A percentile compares a stretch with the other conserved stretches of the same genome.
These are phyloP conservation scores for Ptychadena robeensis DNA, from an alignment of 2,797 vertebrate species.

Conservation along the genomic window DNA sequence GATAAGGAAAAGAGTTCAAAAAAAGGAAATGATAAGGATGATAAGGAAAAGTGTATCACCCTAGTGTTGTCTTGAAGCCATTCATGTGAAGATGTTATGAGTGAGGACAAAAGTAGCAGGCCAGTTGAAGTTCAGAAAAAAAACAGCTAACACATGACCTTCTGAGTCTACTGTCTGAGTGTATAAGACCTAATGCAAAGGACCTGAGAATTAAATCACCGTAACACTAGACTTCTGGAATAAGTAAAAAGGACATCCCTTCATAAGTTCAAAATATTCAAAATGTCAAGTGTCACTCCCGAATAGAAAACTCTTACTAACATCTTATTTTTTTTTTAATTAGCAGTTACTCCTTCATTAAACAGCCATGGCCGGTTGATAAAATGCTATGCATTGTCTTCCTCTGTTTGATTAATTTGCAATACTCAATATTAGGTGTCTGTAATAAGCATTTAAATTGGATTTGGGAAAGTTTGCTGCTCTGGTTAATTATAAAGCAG, in stretches of 20 bases:
- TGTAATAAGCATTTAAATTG: constrained; percentile 61
- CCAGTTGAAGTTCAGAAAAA: not conserved
- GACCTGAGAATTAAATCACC: not conserved
- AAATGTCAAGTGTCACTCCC: not conserved
- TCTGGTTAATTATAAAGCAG: constrained; percentile 59
- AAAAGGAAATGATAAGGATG: too few relatives aligned
- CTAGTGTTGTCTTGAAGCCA: too few relatives aligned
- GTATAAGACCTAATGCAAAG: not conserved
- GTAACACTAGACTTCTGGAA: not conserved
- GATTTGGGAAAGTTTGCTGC: constrained; percentile 60
- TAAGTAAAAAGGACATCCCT: not conserved
- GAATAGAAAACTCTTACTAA: constrained; percentile 15
- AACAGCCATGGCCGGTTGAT: constrained; percentile 55
- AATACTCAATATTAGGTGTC: constrained; percentile 60
- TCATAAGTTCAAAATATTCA: not conserved
- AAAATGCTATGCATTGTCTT: constrained; percentile 51
- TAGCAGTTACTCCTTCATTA: constrained; percentile 59
- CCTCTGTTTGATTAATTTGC: constrained; percentile 61
- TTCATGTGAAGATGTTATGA: too few relatives aligned
- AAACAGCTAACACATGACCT: not conserved
- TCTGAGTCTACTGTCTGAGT: not conserved
- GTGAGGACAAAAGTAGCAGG: too few relatives aligned
- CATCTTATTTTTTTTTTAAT: constrained; percentile 39
- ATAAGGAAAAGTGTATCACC: too few relatives aligned
- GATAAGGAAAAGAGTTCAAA: too few relatives aligned